A percentile compares a stretch with the other conserved stretches of the same genome.
These are phyloP conservation scores for Tachycineta bicolor DNA, from an alignment of 2,113 vertebrate species.

Conservation along the genomic window DNA sequence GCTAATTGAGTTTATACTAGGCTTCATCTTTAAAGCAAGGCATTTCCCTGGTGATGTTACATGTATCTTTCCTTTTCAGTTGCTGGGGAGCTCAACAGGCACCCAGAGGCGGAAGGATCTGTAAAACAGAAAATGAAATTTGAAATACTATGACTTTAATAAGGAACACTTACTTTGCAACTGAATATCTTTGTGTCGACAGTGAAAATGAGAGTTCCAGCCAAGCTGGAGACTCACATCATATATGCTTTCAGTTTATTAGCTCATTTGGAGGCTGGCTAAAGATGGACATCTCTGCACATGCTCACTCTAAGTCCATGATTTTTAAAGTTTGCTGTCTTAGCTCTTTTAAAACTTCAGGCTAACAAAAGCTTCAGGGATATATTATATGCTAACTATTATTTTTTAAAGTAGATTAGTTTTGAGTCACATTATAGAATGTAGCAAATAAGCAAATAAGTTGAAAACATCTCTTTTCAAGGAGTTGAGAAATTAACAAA, in stretches of 20 bases:
- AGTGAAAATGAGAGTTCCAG: conserved; percentile 37
- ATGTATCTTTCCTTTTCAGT: neutral
- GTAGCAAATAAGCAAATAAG: neutral
- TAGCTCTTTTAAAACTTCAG: conserved; percentile 35
- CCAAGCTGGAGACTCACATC: conserved; percentile 43
- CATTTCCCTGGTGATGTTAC: neutral
- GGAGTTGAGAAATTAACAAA: neutral
- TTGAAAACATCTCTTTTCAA: neutral
- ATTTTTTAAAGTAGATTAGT: neutral
- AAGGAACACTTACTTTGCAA: conserved; percentile 9
- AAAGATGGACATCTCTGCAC: conserved; percentile 63
- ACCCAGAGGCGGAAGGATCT: neutral
- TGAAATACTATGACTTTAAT: conserved; percentile 9
- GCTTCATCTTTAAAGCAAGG: neutral
- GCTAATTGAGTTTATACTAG: neutral
- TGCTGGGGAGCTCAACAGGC: neutral
- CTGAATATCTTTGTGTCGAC: conserved; percentile 7
- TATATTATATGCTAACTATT: neutral
- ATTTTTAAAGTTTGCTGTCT: conserved; percentile 59
- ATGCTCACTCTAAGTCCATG: conserved; percentile 43
- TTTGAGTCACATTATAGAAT: neutral
- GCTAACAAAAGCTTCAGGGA: conserved; percentile 36
- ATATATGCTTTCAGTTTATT: conserved; percentile 66
- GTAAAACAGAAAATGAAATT: conserved; percentile 47
- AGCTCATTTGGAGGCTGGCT: conserved; percentile 58